Conservation (phyloP, 2,888 invertebrate genomes). For the Philereme transversata region DNA sequence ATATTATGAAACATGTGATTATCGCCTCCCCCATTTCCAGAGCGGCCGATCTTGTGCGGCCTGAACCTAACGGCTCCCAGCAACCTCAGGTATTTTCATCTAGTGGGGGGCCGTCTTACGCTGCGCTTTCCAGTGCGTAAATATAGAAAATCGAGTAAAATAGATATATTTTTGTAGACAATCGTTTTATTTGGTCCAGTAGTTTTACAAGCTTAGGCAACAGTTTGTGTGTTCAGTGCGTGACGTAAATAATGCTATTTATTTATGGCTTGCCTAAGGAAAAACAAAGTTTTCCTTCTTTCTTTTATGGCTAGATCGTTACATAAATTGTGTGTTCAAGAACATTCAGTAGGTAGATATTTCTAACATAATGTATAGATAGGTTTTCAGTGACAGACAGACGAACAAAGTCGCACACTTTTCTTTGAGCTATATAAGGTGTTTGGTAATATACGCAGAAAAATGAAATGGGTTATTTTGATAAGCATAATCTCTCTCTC, state of each 20-base stretch:
- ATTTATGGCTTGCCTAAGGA: conserved; percentile 40
- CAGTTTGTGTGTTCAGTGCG: conserved; percentile 37
- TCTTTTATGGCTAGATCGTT: conserved; percentile 30
- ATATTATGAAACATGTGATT: too few relatives aligned
- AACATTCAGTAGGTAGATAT: conserved; percentile 7
- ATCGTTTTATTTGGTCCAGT: conserved; percentile 8
- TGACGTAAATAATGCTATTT: conserved; percentile 39
- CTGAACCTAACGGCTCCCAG: too few relatives aligned
- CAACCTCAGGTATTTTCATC: too few relatives aligned
- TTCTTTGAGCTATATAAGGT: too few relatives aligned
- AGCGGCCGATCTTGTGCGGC: too few relatives aligned
- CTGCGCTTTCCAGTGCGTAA: too few relatives aligned
- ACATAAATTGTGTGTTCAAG: conserved; percentile 27
- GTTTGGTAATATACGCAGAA: too few relatives aligned
- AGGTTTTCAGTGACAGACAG: neutral
- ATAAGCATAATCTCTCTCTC: too few relatives aligned
- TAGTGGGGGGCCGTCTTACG: too few relatives aligned
- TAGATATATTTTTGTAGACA: conserved; percentile 1
- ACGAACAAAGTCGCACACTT: too few relatives aligned
- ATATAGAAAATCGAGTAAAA: neutral
- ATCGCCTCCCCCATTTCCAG: too few relatives aligned
- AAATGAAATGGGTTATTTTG: too few relatives aligned
- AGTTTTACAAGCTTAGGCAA: conserved; percentile 40
- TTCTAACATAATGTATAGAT: neutral
- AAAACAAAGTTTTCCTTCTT: conserved; percentile 38